Percentiles rank a stretch among this genome's conserved stretches.
Evolutionary conservation across 2,113 vertebrate species (phyloP).

Genomic region (Hydrolagus affinis): DNA sequence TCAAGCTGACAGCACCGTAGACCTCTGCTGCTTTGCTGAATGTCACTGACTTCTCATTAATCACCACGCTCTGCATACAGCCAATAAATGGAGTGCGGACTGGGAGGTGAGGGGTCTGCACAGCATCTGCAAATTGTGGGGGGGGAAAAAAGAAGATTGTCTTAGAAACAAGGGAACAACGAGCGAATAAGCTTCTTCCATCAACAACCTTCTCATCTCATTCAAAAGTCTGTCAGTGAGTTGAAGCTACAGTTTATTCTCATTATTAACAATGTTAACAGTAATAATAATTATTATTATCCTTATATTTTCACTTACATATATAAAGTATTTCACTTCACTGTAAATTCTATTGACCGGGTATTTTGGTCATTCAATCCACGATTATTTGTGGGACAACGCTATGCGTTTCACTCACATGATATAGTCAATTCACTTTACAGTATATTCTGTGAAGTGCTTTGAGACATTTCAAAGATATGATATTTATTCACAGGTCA

Average conservation of each 20-base stretch:
- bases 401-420: too few species aligned
- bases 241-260: background rate
- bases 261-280: background rate
- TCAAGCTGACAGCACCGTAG: conserved; percentile 67
- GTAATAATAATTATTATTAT: background rate
- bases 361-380: too few species aligned
- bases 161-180: background rate
- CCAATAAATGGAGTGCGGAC: conserved; percentile 64
- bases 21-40: conserved; percentile 54
- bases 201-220: too few species aligned
- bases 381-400: too few species aligned
- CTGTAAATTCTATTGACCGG: too few species aligned
- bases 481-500: too few species aligned
- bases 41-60: conserved; percentile 61
- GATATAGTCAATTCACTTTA: too few species aligned
- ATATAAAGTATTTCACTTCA: too few species aligned
- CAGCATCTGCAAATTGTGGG: conserved; percentile 42
- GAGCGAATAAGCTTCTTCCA: background rate
- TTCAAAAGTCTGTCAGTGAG: background rate
- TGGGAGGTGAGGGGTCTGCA: conserved; percentile 46
- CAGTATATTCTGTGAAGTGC: too few species aligned
- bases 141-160: conserved; percentile 34
- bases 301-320: too few species aligned
- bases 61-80: conserved; percentile 67
- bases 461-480: too few species aligned